phyloP scores from a whole-genome alignment of 2,888 invertebrate genomes.

The Cephalotes varians region DNA sequence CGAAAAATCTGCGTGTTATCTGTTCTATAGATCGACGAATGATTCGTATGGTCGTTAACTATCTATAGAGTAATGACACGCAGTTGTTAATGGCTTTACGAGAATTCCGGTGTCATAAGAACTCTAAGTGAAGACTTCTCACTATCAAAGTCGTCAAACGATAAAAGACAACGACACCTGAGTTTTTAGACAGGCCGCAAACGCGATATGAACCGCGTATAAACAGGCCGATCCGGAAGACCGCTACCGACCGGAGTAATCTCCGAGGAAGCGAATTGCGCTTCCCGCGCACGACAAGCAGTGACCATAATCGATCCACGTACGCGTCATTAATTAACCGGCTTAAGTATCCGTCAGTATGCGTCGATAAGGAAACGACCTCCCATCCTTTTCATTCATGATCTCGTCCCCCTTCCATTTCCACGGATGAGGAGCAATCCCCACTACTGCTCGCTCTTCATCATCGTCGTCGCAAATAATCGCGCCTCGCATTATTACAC shows the following conservation, averaged over 20 bases:
- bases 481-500: constrained; percentile 54
- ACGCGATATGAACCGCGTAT: neutral
- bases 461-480: constrained; percentile 60
- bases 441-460: constrained; percentile 33
- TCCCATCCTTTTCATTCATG: constrained; percentile 50
- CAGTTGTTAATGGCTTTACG: constrained; percentile 10
- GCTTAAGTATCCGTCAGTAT: constrained; percentile 56
- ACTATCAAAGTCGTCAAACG: constrained; percentile 4
- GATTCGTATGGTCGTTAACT: neutral
- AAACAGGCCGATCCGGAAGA: constrained; percentile 1
- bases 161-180: neutral
- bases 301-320: constrained; percentile 51
- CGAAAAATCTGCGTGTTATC: neutral
- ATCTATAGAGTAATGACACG: neutral
- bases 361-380: constrained; percentile 56
- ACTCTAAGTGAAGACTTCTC: neutral
- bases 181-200: neutral
- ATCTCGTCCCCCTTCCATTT: neutral
- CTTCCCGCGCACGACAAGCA: constrained; percentile 13
- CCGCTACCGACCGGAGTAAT: constrained; percentile 10
- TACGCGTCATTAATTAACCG: constrained; percentile 56
- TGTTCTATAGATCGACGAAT: constrained; percentile 15
- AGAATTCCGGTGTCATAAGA: neutral
- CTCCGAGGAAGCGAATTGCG: constrained; percentile 31
- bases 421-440: neutral